Evolutionary conservation across 2,113 vertebrate species (phyloP), one percentile per base, ranked within the genome.

Genomic region (Pagrus major): DNA sequence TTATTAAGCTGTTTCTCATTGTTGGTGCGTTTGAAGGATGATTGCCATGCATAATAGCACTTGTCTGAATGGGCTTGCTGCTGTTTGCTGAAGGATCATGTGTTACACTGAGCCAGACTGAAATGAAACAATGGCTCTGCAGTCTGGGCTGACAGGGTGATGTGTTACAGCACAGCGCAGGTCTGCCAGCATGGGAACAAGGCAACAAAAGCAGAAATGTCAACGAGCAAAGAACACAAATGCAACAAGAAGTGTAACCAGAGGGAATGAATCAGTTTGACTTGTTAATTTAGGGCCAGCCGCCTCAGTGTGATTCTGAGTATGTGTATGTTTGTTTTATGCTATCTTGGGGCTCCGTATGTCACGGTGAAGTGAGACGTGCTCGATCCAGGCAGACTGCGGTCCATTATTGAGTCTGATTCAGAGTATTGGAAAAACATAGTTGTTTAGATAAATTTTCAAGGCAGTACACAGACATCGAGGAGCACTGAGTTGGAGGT

Each of bases 371-470:
- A 91, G 82, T 86, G 90, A 88, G 85, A 91, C 66, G n/a, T 80
- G 54, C 68, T 71, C 54, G 31, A 80, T 86, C 63, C 42, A 9
- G 47, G 41, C 76, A 73, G 87, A 71, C 86, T 52, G 81, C 76
- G 46, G 71, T 77, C 83, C 75, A 88, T 92, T 87, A 91, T 84
- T 73, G 87, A 78, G 78, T 76, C 86, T 81, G 76, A 92, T 88
- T 92, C 86, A 78, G 81, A 71, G 81, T 75, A 83, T 87, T 85
- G 74, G 84, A 86, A 80, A 88, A 87, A 86, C 78, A 90, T 84
- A 76, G 87, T 79, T 51, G 87, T 65, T 66, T 71, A 90, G 82
- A 91, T 93, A 90, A 81, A 93, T 93, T 89, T 88, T 90, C 88
- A 83, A 77, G 86, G 75, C 63, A 63, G 71, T 59, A 9, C 80